Conservation (phyloP, 2,797 vertebrate species). For the Fundulus diaphanus region DNA sequence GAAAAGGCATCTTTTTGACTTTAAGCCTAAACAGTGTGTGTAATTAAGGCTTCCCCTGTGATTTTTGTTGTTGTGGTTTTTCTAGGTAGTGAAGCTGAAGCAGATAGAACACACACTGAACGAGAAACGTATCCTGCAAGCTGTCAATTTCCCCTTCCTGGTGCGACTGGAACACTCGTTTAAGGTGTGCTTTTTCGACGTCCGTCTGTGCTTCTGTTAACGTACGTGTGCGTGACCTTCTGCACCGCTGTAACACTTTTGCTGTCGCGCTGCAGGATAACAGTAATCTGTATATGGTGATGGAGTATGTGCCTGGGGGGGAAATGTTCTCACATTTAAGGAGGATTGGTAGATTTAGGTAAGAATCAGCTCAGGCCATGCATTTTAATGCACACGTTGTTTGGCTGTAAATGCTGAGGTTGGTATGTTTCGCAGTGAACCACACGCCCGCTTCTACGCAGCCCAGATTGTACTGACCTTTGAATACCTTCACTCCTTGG, state of each 20-base stretch:
- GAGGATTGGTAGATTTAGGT: conserved; percentile 95
- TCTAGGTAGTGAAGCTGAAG: conserved; percentile 94
- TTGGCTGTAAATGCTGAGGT: conserved; percentile 33
- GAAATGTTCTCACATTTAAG: conserved; percentile 97
- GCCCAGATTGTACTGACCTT: conserved; percentile 97
- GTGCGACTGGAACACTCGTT: conserved; percentile 93
- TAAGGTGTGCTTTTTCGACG: conserved; percentile 78
- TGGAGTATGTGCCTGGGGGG: conserved; percentile 94
- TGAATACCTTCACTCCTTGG: conserved; percentile 94
- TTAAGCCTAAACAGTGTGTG: not conserved
- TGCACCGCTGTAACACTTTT: conserved; percentile 11
- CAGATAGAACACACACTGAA: conserved; percentile 96
- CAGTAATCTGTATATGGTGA: conserved; percentile 95
- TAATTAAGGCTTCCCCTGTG: not conserved
- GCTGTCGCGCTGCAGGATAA: conserved; percentile 82
- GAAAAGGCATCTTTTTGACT: not conserved
- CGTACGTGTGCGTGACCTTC: not conserved
- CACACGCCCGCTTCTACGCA: conserved; percentile 94
- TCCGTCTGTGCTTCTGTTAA: not conserved
- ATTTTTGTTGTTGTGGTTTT: no score
- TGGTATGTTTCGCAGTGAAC: conserved; percentile 82
- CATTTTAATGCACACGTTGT: not conserved
- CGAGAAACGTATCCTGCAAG: conserved; percentile 94
- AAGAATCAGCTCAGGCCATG: conserved; percentile 18
- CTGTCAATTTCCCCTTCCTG: conserved; percentile 92